Conservation (phyloP, 2,113 vertebrate genomes). For the Salvelinus fontinalis region DNA sequence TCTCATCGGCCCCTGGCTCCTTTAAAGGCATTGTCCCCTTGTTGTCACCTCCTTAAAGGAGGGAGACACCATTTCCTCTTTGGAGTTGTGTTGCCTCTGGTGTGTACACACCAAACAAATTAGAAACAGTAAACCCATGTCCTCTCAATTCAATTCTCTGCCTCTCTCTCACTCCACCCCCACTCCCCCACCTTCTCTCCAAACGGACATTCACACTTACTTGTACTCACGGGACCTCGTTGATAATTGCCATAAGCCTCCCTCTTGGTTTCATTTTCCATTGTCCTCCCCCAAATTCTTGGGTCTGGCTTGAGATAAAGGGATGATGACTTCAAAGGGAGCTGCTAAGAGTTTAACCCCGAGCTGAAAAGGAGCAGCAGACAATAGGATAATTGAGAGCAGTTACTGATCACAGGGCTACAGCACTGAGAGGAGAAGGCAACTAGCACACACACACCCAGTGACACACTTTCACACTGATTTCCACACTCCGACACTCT, state of each 20-base stretch:
- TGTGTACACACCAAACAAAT: slow-evolving; percentile 74
- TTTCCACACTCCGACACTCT: slow-evolving; percentile 79
- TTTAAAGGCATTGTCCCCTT: slow-evolving; percentile 63
- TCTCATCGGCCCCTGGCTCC: slow-evolving; percentile 12
- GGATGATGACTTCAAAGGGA: slow-evolving; percentile 98
- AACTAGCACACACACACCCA: slow-evolving; percentile 61
- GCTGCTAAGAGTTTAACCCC: slow-evolving; percentile 96
- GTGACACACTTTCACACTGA: slow-evolving; percentile 82
- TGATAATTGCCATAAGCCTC: slow-evolving; percentile 88
- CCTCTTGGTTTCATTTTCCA: slow-evolving; percentile 85
- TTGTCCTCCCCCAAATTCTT: slow-evolving; percentile 93
- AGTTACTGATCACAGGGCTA: slow-evolving; percentile 91
- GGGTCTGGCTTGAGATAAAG: slow-evolving; percentile 96
- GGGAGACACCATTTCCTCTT: slow-evolving; percentile 67
- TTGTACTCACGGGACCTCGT: slow-evolving; percentile 73
- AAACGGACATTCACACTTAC: slow-evolving; percentile 80
- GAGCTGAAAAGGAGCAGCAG: slow-evolving; percentile 87
- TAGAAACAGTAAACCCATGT: slow-evolving; percentile 70
- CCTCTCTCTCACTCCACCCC: slow-evolving; percentile 5
- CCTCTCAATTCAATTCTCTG: slow-evolving; percentile 23
- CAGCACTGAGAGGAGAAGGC: slow-evolving; percentile 75
- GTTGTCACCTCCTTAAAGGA: slow-evolving; percentile 70
- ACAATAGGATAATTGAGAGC: slow-evolving; percentile 97
- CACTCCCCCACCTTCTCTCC: slow-evolving; percentile 19
- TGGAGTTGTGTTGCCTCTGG: slow-evolving; percentile 55